These are phyloP conservation scores for Chelon auratus DNA, from an alignment of 2,797 vertebrate genomes.

Conservation along the genomic window DNA sequence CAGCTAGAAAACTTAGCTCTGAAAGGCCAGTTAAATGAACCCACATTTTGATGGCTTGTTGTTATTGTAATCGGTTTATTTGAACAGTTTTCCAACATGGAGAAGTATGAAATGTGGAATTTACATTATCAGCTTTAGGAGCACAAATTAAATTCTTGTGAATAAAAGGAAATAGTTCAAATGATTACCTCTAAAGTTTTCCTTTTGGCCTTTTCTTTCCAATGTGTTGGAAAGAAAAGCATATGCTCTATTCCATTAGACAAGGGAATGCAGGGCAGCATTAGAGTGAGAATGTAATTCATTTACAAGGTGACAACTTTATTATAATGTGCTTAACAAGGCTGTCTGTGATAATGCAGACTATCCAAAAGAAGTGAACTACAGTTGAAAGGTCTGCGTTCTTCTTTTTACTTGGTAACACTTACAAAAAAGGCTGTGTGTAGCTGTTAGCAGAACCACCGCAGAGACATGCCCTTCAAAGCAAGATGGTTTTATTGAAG, in stretches of 20 bases:
- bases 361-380: not conserved
- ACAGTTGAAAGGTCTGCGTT: constrained; percentile 12
- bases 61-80: not conserved
- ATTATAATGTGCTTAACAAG: not conserved
- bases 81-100: not conserved
- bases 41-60: not conserved
- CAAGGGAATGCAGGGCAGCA: not conserved
- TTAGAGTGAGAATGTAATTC: not conserved
- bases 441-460: not conserved
- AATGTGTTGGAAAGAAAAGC: too few species aligned
- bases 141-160: not conserved
- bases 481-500: not conserved
- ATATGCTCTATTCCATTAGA: not conserved
- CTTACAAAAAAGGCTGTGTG: not conserved
- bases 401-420: not conserved
- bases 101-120: not conserved
- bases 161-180: not conserved
- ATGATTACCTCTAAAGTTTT: not conserved
- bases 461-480: not conserved
- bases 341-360: not conserved
- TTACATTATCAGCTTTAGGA: not conserved
- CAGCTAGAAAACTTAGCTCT: constrained; percentile 24
- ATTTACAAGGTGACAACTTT: constrained; percentile 8
- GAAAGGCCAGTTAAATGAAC: constrained; percentile 1
- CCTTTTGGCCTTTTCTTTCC: not conserved